These are phyloP conservation scores for Helleia helle DNA, from an alignment of 2,888 invertebrate species.

Conservation along the genomic window DNA sequence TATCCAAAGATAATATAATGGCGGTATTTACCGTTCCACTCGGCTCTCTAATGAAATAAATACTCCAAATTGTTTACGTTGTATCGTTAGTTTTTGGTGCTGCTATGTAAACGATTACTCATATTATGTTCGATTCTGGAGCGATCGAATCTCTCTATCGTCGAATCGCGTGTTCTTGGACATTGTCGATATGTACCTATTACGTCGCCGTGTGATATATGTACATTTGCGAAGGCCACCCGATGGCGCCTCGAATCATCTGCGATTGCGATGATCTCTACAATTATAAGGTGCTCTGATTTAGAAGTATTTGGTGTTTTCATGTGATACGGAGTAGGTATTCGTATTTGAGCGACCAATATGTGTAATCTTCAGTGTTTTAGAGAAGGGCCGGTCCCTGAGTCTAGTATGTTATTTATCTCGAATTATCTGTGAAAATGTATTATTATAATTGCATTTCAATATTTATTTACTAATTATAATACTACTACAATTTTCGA, in stretches of 20 bases:
- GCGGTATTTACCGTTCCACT: conserved; percentile 25
- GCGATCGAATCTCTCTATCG: background rate
- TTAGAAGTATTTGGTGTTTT: conserved; percentile 63
- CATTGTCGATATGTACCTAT: conserved; percentile 64
- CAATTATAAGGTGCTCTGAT: conserved; percentile 74
- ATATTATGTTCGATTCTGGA: too few species aligned
- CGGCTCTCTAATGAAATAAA: conserved; percentile 53
- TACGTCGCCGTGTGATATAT: conserved; percentile 54
- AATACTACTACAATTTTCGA: conserved; percentile 38
- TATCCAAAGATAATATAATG: conserved; percentile 28
- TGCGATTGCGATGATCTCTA: conserved; percentile 66
- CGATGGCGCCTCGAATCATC: conserved; percentile 56
- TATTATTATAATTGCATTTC: conserved; percentile 55
- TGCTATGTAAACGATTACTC: conserved; percentile 6
- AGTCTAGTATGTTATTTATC: conserved; percentile 16
- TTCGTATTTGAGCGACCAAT: conserved; percentile 62
- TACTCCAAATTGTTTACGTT: conserved; percentile 37
- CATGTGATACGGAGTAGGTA: conserved; percentile 62
- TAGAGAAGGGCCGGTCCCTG: conserved; percentile 57
- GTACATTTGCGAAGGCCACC: conserved; percentile 57
- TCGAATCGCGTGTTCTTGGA: conserved; percentile 34
- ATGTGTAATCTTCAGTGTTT: conserved; percentile 50
- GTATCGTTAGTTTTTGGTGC: conserved; percentile 12
- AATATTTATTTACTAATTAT: conserved; percentile 42
- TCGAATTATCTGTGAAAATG: conserved; percentile 24